Evolutionary conservation across 2,888 invertebrate genomes (phyloP), one percentile per base, ranked within the genome.

Genomic region (Congeria kusceri): DNA sequence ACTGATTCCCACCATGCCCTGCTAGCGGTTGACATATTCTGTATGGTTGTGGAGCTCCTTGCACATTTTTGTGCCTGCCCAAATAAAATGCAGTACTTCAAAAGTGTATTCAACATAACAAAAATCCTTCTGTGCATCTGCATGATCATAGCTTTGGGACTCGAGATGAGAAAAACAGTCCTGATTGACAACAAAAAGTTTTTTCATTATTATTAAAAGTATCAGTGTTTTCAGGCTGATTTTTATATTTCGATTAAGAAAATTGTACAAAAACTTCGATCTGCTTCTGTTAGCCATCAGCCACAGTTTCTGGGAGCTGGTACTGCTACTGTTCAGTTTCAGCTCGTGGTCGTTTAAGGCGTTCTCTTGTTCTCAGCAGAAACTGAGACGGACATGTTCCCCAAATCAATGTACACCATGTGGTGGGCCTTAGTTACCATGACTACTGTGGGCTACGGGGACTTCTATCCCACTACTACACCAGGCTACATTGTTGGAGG

Each of bases 381-480:
- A 76, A 83, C 88, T 46, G 81, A 86, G 7, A 67, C 68, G 0
- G 68, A 78, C 1, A 77, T 57, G 18, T 89, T 88, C 67, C 62
- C 61, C 7, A 84, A 74, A 46, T 84, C 86, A 27, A 77, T 78
- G 9, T 80, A 77, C 5, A 81, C 86, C 0, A 85, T 89, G 77
- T 89, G 87, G 87, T 89, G 89, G 89, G 74, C 85, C 9, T 70
- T 89, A 13, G 76, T 89, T 39, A 89, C 89, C 73, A 89, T 89
- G 86, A 89, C 89, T 47, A 88, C 88, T 0, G 86, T 89, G 1
- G 89, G 90, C 0, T 91, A 91, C 69, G 91, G 91, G 1, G 88
- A 90, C 68, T 84, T 73, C 57, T 77, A 80, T 27, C 91, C 91
- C 0, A 80, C 70, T 0, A 80, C 87, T 0, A 58, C 82, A 0